These are phyloP conservation scores for Tinea pellionella DNA, from an alignment of 2,888 invertebrate species.

Conservation along the genomic window DNA sequence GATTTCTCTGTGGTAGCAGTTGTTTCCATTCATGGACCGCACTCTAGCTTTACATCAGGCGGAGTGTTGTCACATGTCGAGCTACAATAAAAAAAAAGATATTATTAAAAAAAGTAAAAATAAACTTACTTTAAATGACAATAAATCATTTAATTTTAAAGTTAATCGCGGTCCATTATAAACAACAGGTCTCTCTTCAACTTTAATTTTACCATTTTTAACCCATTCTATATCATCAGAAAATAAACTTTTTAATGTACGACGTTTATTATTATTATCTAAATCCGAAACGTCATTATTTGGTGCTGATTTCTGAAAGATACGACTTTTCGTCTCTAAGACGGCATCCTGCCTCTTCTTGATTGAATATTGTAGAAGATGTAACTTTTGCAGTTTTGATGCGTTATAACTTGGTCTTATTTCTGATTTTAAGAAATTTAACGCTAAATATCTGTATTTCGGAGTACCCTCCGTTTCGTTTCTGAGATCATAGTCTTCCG, in stretches of 20 bases:
- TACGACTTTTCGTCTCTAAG: slow-evolving; percentile 58
- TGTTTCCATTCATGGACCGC: too few species aligned
- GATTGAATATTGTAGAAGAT: slow-evolving; percentile 77
- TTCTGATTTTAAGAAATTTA: slow-evolving; percentile 70
- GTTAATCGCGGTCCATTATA: slow-evolving; percentile 51
- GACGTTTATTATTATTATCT: slow-evolving; percentile 30
- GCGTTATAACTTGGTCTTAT: slow-evolving; percentile 80
- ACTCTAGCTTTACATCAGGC: too few species aligned
- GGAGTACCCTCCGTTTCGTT: slow-evolving; percentile 47
- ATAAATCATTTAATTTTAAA: slow-evolving; percentile 57
- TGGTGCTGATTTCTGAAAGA: slow-evolving; percentile 55
- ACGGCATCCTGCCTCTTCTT: slow-evolving; percentile 76
- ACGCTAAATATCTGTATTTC: slow-evolving; percentile 52
- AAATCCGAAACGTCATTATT: slow-evolving; percentile 30
- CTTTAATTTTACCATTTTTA: slow-evolving; percentile 46
- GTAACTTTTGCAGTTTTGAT: slow-evolving; percentile 75
- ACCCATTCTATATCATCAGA: slow-evolving; percentile 33
- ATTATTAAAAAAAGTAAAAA: too few species aligned
- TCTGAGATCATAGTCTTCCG: slow-evolving; percentile 55
- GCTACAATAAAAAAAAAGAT: too few species aligned
- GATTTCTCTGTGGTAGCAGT: too few species aligned
- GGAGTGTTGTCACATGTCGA: too few species aligned
- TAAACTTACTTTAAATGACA: slow-evolving; percentile 53
- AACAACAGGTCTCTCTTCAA: slow-evolving; percentile 34
- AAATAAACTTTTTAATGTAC: slow-evolving; percentile 47